phyloP scores from a whole-genome alignment of 92 coral and sea anemone genomes.

The Zoanthus solanderi region DNA sequence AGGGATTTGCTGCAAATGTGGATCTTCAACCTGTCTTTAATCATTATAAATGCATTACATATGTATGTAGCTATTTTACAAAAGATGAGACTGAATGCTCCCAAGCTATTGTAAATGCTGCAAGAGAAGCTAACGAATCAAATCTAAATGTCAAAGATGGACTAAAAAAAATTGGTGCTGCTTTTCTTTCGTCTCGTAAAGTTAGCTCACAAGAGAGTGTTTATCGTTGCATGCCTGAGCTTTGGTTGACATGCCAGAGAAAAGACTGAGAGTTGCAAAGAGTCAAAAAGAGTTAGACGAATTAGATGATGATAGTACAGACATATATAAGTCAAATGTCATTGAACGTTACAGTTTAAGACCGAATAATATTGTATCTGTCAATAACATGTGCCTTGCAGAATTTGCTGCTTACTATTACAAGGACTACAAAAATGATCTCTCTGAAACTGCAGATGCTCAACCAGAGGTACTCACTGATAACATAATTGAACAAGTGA shows the following conservation, averaged over 20 bases:
- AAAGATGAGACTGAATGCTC: slow-evolving; percentile 17
- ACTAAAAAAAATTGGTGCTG: slow-evolving; percentile 10
- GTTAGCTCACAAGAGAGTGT: slow-evolving; percentile 15
- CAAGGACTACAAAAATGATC: slow-evolving; percentile 13
- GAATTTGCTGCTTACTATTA: slow-evolving; percentile 13
- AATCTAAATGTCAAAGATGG: slow-evolving; percentile 10
- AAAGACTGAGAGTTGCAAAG: slow-evolving; percentile 17
- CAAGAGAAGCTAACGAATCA: slow-evolving; percentile 12
- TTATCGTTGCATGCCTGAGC: slow-evolving; percentile 15
- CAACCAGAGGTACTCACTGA: slow-evolving; percentile 15
- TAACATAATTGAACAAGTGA: slow-evolving; percentile 6
- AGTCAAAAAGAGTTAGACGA: slow-evolving; percentile 10
- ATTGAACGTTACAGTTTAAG: slow-evolving; percentile 32
- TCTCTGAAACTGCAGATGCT: slow-evolving; percentile 15
- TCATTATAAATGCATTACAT: slow-evolving; percentile 11
- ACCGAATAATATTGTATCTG: slow-evolving; percentile 42
- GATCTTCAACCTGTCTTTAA: slow-evolving; percentile 16
- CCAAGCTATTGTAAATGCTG: slow-evolving; percentile 17
- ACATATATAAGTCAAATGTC: slow-evolving; percentile 12
- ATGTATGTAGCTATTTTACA: slow-evolving; percentile 15
- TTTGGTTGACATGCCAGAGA: slow-evolving; percentile 12
- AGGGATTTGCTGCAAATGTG: slow-evolving; percentile 17
- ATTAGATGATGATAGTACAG: slow-evolving; percentile 12
- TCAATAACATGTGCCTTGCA: slow-evolving; percentile 36
- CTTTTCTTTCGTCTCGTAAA: slow-evolving; percentile 9